A percentile compares a stretch with the other conserved stretches of the same genome.
phyloP scores from a whole-genome alignment of 2,797 vertebrate species.

The Silurus aristotelis region DNA sequence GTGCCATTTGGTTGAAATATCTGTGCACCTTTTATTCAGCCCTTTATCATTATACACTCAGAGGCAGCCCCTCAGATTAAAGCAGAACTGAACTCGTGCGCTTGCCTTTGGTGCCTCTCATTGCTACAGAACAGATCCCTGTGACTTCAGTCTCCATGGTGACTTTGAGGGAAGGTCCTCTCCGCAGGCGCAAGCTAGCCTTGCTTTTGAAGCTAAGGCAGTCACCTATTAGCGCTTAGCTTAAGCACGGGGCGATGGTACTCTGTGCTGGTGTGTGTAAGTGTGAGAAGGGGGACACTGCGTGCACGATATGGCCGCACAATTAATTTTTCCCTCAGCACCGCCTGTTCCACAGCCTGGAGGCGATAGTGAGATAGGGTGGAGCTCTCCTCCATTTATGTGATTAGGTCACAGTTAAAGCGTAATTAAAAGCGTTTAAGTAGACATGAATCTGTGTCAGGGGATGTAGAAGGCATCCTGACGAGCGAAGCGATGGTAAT shows the following conservation, averaged over 20 bases:
- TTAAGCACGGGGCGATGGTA: slow-evolving; percentile 59
- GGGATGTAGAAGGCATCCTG: slow-evolving; percentile 57
- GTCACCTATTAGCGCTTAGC: slow-evolving; percentile 62
- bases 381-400: slow-evolving; percentile 60
- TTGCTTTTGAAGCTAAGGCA: slow-evolving; percentile 60
- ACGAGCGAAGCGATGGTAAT: slow-evolving; percentile 63
- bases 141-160: slow-evolving; percentile 53
- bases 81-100: slow-evolving; percentile 3
- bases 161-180: slow-evolving; percentile 53
- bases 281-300: not conserved
- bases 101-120: slow-evolving; percentile 30
- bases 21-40: not conserved
- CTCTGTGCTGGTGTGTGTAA: slow-evolving; percentile 25
- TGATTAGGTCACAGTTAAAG: slow-evolving; percentile 68
- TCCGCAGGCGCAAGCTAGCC: slow-evolving; percentile 60
- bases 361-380: slow-evolving; percentile 47
- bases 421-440: slow-evolving; percentile 74
- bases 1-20: not conserved
- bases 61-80: slow-evolving; percentile 8
- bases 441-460: slow-evolving; percentile 61
- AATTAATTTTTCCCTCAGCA: slow-evolving; percentile 31
- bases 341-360: slow-evolving; percentile 55
- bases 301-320: slow-evolving; percentile 14
- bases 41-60: not conserved
- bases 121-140: slow-evolving; percentile 29